Evolutionary conservation across 1,140 invertebrate species (phyloP).

Genomic region (Drosophila auraria): DNA sequence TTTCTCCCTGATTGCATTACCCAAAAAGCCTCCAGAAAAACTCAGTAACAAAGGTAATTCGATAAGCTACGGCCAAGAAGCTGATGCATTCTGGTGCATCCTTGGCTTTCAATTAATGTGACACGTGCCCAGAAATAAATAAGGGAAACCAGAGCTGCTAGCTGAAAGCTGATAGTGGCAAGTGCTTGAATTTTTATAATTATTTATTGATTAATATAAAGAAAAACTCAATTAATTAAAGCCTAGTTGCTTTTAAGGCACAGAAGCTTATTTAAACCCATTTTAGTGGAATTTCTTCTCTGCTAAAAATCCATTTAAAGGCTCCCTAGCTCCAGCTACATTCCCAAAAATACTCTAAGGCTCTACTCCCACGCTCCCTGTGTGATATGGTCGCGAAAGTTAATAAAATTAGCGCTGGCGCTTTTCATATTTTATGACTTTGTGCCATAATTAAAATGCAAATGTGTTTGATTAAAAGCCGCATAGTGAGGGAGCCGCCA

Average conservation of each 20-base stretch:
- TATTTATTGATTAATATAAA: no score
- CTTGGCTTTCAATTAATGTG: constrained; percentile 14
- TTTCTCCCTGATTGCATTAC: constrained; percentile 4
- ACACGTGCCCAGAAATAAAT: neutral
- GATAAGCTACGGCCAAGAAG: constrained; percentile 1
- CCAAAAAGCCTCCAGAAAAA: neutral
- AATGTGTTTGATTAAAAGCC: constrained; percentile 57
- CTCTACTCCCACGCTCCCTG: neutral
- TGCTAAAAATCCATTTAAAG: constrained; percentile 3
- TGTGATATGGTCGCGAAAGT: constrained; percentile 43
- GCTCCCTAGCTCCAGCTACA: no score
- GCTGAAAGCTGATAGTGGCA: neutral
- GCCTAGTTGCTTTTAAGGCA: neutral
- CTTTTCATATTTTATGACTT: constrained; percentile 58
- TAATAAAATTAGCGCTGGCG: constrained; percentile 47
- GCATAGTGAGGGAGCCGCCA: constrained; percentile 4
- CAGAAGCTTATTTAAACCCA: neutral
- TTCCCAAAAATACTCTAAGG: neutral
- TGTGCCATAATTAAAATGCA: constrained; percentile 56
- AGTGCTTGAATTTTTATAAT: no score
- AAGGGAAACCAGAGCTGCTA: no score
- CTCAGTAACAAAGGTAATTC: constrained; percentile 18
- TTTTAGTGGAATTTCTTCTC: neutral
- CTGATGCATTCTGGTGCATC: neutral
- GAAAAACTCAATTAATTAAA: neutral